Conservation (phyloP, 2,888 invertebrate genomes). For the Glaucopsyche alexis region DNA sequence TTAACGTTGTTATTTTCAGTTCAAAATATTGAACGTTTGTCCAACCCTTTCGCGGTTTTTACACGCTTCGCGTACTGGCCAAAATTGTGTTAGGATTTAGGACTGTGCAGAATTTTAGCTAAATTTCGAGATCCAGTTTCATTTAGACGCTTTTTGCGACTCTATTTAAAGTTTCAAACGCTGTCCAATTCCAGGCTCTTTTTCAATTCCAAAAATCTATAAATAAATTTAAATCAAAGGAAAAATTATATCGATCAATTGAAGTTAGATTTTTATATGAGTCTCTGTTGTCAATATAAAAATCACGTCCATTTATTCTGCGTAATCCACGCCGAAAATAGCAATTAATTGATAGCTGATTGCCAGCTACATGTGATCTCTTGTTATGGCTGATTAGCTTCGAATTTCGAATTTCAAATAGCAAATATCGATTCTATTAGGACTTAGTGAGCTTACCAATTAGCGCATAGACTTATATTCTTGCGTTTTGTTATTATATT, state of each 20-base stretch:
- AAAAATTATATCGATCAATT: no score
- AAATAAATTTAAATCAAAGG: no score
- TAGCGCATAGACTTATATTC: neutral
- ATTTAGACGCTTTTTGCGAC: no score
- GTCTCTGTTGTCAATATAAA: neutral
- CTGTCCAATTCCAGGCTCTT: neutral
- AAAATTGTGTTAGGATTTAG: neutral
- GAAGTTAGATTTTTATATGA: neutral
- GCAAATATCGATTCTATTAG: neutral
- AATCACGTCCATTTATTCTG: no score
- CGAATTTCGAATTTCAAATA: neutral
- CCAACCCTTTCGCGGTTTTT: neutral
- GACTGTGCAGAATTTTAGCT: neutral
- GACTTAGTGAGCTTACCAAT: neutral
- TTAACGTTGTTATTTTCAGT: neutral
- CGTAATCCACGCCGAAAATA: neutral
- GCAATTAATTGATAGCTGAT: neutral
- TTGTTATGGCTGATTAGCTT: neutral
- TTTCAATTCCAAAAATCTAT: neutral
- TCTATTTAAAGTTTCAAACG: no score
- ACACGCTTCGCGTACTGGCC: neutral
- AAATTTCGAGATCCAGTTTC: neutral
- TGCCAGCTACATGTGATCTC: neutral
- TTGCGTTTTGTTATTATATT: neutral
- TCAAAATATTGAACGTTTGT: neutral